Evolutionary conservation across 2,888 invertebrate species (phyloP), one percentile per base, ranked within the genome.

Genomic region (Smittia aterrima): DNA sequence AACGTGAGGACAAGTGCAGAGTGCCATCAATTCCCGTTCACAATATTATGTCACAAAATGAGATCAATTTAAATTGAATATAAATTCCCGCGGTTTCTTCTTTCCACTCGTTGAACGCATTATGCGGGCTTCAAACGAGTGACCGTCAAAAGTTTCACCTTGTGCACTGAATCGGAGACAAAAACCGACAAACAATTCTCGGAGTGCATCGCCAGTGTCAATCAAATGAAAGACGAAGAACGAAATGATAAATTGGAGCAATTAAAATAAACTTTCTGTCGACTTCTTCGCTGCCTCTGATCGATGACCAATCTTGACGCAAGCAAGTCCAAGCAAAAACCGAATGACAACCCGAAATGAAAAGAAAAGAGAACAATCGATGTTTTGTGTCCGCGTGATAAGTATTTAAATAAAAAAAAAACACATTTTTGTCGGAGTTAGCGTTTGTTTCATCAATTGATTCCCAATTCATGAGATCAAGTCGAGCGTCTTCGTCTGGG

Each of bases 21-120:
- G 22, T 58, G 58, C 9, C 58, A 58, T 58, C 22, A 58, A 58
- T 58, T 18, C 18, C 58, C 1, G 58, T 58, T 58, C 58, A 58
- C 58, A 58, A 58, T 58, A 58, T 58, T 58, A 58, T 58, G 58
- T 58, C 58, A 58, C 18, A 58, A 58, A 58, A 58, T 58, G 18
- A 58, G 58, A 58, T 58, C 58, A 58, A 58, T 58, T 58, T 58
- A 58, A 58, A 58, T 58, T 18, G 20, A 58, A 58, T 58, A 47
- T 47, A 58, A 58, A 20, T 58, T 58, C 22, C 47, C 16, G 47
- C 47, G 47, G 47, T 47, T 47, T 16, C 11, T 47, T 47, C 47
- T n/a, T 47, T 32, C 32, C 32, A 32, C 32, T 32, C 32, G 32
- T 6, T 9, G 32, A 9, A 32, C 32, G 47, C 47, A 47, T 47